Evolutionary conservation across 1,140 invertebrate species (phyloP).

Genomic region (Pissodes strobi): DNA sequence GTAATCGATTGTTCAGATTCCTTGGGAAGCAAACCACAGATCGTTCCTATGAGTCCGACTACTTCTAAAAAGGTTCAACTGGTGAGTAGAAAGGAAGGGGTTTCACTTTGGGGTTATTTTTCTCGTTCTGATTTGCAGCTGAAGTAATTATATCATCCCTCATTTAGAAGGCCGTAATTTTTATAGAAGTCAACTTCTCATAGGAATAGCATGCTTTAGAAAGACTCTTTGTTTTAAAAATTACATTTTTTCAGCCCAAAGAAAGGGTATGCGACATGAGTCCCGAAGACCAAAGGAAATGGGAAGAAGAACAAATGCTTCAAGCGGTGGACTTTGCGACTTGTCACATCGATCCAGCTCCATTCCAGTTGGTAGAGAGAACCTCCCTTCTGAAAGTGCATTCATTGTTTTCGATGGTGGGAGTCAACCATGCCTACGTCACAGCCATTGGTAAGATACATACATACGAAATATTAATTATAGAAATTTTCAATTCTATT

Average conservation of each 20-base stretch:
- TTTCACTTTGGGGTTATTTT: too few relatives aligned
- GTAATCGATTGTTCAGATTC: constrained; percentile 34
- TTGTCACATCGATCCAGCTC: constrained; percentile 96
- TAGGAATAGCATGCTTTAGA: too few relatives aligned
- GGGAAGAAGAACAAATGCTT: constrained; percentile 90
- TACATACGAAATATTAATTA: too few relatives aligned
- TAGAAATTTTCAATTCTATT: too few relatives aligned
- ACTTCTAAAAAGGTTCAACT: constrained; percentile 86
- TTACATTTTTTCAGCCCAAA: constrained; percentile 74
- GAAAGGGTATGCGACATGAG: constrained; percentile 93
- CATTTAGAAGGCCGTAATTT: too few relatives aligned
- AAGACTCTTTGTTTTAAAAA: too few relatives aligned
- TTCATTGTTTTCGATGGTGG: constrained; percentile 95
- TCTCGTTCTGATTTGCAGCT: too few relatives aligned
- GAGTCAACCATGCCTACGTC: constrained; percentile 96
- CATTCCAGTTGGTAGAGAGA: constrained; percentile 95
- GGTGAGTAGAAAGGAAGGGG: constrained; percentile 66
- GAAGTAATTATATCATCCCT: too few relatives aligned
- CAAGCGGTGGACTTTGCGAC: constrained; percentile 83
- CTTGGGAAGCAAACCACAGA: constrained; percentile 42
- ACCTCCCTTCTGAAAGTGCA: constrained; percentile 94
- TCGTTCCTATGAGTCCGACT: constrained; percentile 63
- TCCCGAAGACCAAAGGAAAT: constrained; percentile 84
- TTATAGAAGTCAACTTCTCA: too few relatives aligned
- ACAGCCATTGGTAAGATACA: too few relatives aligned